These are phyloP conservation scores for Pseudonaja textilis DNA, from an alignment of 2,113 vertebrate species.

Conservation along the genomic window DNA sequence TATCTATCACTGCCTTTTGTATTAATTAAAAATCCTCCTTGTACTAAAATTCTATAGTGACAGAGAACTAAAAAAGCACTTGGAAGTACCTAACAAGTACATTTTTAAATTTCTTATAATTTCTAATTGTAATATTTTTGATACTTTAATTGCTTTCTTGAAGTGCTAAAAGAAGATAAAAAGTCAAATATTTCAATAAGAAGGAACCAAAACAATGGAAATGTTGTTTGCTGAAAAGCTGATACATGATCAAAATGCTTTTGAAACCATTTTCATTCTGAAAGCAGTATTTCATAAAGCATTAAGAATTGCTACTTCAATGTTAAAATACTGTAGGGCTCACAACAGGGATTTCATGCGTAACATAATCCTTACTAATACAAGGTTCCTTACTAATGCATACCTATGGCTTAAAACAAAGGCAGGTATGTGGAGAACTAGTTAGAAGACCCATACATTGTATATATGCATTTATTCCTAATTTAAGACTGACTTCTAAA, in stretches of 20 bases:
- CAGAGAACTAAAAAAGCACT: neutral
- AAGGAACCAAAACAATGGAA: neutral
- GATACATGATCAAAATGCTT: neutral
- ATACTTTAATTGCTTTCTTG: neutral
- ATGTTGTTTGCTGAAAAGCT: neutral
- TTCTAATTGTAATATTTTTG: neutral
- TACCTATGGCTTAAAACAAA: neutral
- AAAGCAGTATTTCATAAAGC: neutral
- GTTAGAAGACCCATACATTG: neutral
- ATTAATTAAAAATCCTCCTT: neutral
- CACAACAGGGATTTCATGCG: neutral
- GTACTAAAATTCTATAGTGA: neutral
- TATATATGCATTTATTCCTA: neutral
- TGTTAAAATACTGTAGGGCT: neutral
- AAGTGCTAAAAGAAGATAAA: neutral
- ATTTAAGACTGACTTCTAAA: neutral
- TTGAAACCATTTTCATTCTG: neutral
- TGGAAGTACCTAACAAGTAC: neutral
- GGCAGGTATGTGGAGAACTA: neutral
- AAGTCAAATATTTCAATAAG: neutral
- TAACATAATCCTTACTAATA: neutral
- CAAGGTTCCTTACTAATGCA: neutral
- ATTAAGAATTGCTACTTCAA: neutral
- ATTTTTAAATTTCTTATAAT: neutral
- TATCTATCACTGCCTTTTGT: neutral